These are phyloP conservation scores for Podiceps cristatus DNA, from an alignment of 2,113 vertebrate species.

Conservation along the genomic window DNA sequence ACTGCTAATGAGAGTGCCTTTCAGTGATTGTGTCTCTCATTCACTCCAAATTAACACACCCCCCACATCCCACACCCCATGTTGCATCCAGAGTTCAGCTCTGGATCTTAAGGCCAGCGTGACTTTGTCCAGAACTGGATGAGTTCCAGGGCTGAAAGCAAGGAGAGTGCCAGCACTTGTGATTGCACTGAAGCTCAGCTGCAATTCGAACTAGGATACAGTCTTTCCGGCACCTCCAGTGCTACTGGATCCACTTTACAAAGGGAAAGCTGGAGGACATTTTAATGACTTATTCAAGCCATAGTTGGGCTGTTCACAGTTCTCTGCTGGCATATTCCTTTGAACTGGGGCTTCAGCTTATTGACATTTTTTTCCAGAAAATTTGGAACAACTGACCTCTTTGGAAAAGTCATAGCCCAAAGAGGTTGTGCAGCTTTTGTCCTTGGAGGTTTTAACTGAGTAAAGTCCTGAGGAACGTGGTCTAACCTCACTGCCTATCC, in stretches of 20 bases:
- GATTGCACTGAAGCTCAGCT: not conserved
- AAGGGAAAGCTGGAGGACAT: not conserved
- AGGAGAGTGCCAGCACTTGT: not conserved
- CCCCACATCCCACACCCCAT: fast-evolving
- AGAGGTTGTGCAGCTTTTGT: not conserved
- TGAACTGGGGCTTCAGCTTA: slow-evolving; percentile 5
- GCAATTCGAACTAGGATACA: not conserved
- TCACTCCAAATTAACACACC: not conserved
- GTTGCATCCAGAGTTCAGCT: not conserved
- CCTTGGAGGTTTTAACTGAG: not conserved
- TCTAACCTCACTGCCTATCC: not conserved
- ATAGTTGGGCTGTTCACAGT: not conserved
- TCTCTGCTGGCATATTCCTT: slow-evolving; percentile 17
- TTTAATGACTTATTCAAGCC: not conserved
- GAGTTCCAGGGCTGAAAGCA: not conserved
- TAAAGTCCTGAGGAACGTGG: not conserved
- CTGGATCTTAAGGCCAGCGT: not conserved
- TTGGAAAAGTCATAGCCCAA: not conserved
- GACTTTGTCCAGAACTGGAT: slow-evolving; percentile 8
- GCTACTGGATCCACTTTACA: not conserved
- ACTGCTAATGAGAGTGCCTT: not conserved
- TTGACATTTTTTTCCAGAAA: not conserved
- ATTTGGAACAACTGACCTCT: not conserved
- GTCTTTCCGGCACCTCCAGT: slow-evolving; percentile 31
- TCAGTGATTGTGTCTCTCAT: not conserved